Conservation (phyloP, 2,113 vertebrate species). For the Bos indicus region DNA sequence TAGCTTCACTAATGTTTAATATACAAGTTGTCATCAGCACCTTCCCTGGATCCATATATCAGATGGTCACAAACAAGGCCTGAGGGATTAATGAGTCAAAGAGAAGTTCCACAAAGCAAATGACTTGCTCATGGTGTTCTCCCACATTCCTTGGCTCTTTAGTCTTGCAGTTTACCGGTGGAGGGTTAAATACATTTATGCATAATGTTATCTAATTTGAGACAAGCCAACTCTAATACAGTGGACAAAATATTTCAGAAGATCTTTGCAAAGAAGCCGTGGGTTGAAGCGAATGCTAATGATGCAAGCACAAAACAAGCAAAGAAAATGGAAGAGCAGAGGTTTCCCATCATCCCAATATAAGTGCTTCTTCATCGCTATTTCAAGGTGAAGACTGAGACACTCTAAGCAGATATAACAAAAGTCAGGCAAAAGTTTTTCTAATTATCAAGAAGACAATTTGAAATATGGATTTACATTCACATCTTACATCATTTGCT, state of each 20-base stretch:
- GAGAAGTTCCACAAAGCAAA: not conserved
- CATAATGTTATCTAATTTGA: not conserved
- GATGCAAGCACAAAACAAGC: not conserved
- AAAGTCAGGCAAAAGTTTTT: not conserved
- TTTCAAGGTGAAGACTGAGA: not conserved
- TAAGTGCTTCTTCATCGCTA: not conserved
- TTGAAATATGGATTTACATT: not conserved
- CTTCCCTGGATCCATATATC: not conserved
- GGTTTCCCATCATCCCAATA: not conserved
- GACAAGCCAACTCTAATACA: not conserved
- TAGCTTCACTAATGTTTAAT: not conserved
- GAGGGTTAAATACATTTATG: not conserved
- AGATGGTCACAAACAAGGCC: not conserved
- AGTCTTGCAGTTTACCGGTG: not conserved
- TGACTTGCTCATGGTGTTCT: not conserved
- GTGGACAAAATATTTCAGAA: not conserved
- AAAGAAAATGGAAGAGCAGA: not conserved
- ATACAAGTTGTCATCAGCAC: not conserved
- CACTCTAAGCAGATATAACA: not conserved
- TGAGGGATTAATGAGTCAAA: not conserved
- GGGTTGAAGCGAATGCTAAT: not conserved
- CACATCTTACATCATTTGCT: not conserved
- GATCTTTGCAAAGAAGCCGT: not conserved
- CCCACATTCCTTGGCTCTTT: not conserved
- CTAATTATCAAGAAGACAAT: not conserved